Base-by-base conservation (phyloP, 2,888 invertebrate genomes). In the Rotaria sp. region DNA sequence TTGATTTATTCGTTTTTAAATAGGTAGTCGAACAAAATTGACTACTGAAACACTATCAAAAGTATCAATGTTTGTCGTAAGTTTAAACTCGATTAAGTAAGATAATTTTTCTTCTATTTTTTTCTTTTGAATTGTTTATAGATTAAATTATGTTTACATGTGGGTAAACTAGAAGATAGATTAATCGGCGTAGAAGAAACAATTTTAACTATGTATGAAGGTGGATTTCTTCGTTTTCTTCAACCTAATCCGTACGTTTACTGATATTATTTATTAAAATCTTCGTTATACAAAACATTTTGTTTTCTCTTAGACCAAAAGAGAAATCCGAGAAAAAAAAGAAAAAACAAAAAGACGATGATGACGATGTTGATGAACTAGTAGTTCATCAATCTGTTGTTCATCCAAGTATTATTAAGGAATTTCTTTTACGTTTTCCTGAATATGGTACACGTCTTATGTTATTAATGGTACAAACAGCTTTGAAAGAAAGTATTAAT, bases 51-150 rank as follows among this genome's bases (percentile, higher is more conserved):
- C 45, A n/a, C 45, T 80, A 80, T 41, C 75, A n/a, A 80, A 80
- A 80, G 45, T 80, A 41, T 80, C 75, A 2, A 80, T 80, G 75
- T 80, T 80, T 80, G 75, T 80, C 21, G 75, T 80, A 80, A 80
- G 75, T 80, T 10, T 4, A 74, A 38, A 67, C 2, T 8, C 21
- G 11, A 18, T 18, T 21, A 74, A 45, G 21, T 11, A 45, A 10
- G 24, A 41, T 80, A 26, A 24, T 26, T 26, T 10, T 11, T 41
- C n/a, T n/a, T n/a, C n/a, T n/a, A 13, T 45, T 18, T 10, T 13
- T 35, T 30, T n/a, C 2, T 8, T 41, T 26, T 80, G 10, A 4
- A 8, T 24, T 45, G 11, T 45, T 50, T 50, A 35, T 45, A 80
- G 75, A 80, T 80, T 11, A 80, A 80, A 80, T 26, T 80, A n/a